Percentiles rank a stretch among this genome's conserved stretches.
These are phyloP conservation scores for Acrobasis repandana DNA, from an alignment of 2,888 invertebrate species.

Conservation along the genomic window DNA sequence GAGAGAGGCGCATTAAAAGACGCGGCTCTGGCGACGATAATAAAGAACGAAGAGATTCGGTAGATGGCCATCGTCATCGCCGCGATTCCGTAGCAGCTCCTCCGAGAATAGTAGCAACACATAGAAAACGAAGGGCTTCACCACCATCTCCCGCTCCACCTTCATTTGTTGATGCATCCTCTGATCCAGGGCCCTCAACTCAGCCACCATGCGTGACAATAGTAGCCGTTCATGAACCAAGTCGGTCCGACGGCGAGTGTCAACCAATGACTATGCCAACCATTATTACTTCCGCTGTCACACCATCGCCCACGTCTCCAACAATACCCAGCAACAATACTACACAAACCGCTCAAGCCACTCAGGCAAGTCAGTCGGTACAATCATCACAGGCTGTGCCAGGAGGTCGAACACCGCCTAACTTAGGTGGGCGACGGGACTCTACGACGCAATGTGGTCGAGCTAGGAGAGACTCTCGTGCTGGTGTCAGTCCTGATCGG, in stretches of 20 bases:
- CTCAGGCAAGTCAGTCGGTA: constrained; percentile 50
- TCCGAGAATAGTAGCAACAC: constrained; percentile 85
- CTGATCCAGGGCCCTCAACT: constrained; percentile 85
- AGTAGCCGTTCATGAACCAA: constrained; percentile 73
- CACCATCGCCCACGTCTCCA: constrained; percentile 91
- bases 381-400: constrained; percentile 59
- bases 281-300: constrained; percentile 91
- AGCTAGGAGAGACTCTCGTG: constrained; percentile 86
- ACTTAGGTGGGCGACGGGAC: constrained; percentile 86
- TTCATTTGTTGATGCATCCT: constrained; percentile 83
- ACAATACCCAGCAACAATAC: constrained; percentile 67
- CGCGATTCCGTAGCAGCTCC: constrained; percentile 86
- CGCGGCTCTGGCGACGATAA: constrained; percentile 85
- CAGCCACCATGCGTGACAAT: constrained; percentile 74
- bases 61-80: constrained; percentile 86
- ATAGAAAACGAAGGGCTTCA: constrained; percentile 80
- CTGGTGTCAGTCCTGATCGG: constrained; percentile 86
- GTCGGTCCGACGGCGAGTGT: constrained; percentile 84
- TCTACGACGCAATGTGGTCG: constrained; percentile 92
- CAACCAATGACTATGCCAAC: constrained; percentile 87
- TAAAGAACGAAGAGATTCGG: constrained; percentile 84
- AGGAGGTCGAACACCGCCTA: constrained; percentile 68
- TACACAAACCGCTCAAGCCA: constrained; percentile 54
- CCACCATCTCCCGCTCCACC: constrained; percentile 71
- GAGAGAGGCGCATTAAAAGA: constrained; percentile 74